A percentile compares a stretch with the other conserved stretches of the same genome.
Evolutionary conservation across 2,113 vertebrate genomes (phyloP).

Genomic region (Cyphomyrus discorhynchus): DNA sequence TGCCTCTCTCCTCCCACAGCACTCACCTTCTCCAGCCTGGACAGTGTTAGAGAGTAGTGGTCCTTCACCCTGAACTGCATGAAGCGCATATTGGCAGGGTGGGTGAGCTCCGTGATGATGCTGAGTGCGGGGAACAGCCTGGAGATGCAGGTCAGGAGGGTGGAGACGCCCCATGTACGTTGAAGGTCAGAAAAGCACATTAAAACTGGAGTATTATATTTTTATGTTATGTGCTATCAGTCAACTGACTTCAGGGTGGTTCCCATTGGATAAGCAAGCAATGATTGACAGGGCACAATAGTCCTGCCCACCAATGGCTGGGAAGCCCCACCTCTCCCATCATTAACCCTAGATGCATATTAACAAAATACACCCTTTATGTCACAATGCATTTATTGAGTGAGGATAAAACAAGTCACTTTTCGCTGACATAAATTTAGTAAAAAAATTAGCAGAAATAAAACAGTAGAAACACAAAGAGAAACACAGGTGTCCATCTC

Average conservation of each 20-base stretch:
- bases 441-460: neutral
- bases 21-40: constrained; percentile 73
- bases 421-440: neutral
- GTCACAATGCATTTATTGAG: neutral
- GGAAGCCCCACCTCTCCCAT: neutral
- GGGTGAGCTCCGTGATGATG: constrained; percentile 74
- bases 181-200: neutral
- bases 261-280: neutral
- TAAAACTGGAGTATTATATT: neutral
- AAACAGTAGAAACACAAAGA: neutral
- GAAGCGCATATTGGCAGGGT: constrained; percentile 77
- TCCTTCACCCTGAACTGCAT: constrained; percentile 79
- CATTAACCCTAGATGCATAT: neutral
- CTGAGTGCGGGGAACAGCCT: constrained; percentile 73
- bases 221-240: neutral
- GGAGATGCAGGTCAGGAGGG: neutral
- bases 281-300: neutral
- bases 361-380: neutral
- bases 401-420: neutral
- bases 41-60: constrained; percentile 68
- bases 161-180: neutral
- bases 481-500: neutral
- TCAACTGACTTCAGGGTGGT: neutral
- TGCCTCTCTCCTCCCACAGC: neutral
- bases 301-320: neutral